Percentiles rank a stretch among this genome's conserved stretches.
phyloP scores from a whole-genome alignment of 1,140 invertebrate genomes.

The Thaumetopoea pityocampa region DNA sequence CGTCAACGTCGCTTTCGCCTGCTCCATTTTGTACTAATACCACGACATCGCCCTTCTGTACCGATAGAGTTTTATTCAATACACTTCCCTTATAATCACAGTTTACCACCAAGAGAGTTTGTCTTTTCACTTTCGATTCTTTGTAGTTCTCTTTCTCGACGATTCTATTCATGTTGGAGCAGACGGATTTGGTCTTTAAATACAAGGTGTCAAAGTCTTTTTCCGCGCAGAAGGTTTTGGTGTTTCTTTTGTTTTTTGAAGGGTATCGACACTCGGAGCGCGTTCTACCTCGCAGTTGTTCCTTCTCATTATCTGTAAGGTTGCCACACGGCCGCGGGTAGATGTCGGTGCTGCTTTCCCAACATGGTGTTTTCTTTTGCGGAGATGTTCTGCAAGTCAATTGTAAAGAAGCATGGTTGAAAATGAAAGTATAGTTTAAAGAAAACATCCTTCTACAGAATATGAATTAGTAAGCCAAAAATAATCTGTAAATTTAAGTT shows the following conservation, averaged over 20 bases:
- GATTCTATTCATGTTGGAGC: conserved; percentile 59
- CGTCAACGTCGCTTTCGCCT: conserved; percentile 63
- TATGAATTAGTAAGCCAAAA: too few species aligned
- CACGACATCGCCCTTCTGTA: conserved; percentile 85
- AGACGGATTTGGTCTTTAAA: conserved; percentile 76
- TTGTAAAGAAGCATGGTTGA: background rate
- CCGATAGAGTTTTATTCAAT: conserved; percentile 78
- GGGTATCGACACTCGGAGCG: conserved; percentile 75
- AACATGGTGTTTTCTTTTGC: conserved; percentile 79
- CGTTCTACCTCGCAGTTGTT: conserved; percentile 74
- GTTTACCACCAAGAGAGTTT: conserved; percentile 82
- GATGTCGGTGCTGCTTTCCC: conserved; percentile 87
- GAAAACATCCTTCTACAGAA: too few species aligned
- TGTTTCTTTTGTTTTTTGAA: conserved; percentile 59
- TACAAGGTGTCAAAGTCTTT: conserved; percentile 83
- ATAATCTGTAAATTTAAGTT: too few species aligned
- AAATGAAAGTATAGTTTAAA: too few species aligned
- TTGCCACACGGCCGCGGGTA: conserved; percentile 85
- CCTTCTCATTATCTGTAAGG: conserved; percentile 84
- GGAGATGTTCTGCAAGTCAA: conserved; percentile 49
- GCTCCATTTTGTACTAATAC: conserved; percentile 77
- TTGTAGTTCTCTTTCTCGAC: conserved; percentile 42
- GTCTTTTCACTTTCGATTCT: conserved; percentile 63
- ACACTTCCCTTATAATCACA: conserved; percentile 78
- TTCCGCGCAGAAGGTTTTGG: conserved; percentile 76